Base-by-base conservation (phyloP, 2,888 invertebrate species). In the Aphodius granarius region DNA sequence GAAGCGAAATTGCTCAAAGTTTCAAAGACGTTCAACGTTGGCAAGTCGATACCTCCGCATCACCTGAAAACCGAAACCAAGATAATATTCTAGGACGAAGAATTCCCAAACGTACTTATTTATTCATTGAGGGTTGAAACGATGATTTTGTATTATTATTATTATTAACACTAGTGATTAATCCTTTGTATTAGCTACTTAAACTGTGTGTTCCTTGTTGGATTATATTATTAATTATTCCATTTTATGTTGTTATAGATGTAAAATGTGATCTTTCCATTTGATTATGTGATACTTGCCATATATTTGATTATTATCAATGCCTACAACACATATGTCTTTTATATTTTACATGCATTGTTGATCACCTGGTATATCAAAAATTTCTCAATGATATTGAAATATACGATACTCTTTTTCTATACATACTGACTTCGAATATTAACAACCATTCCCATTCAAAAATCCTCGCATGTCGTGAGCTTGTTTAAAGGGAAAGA, bases 1-100 rank as follows among this genome's bases (percentile, higher is more conserved):
- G 81, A 83, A 62, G 79, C 80, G 16, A 85, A 83, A 79, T 79
- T 86, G 77, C 72, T 85, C 77, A 86, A 86, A 80, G 83, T 86
- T 17, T 82, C 84, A 64, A 85, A 83, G 74, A 85, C 85, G 4
- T 84, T 85, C 77, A 83, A 82, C 74, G 85, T 85, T 79, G 83
- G 80, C 13, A 78, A 74, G 20, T 66, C 21, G n/a, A 19, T 19
- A 16, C 16, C 65, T 5, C 68, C 68, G 22, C 21, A 20, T 13
- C 68, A 68, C 21, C 20, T 68, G 18, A 68, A 68, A 20, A 20
- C 20, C 19, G 68, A 68, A 68, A 21, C 68, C 9, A 68, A 68
- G 20, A 19, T 68, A n/a, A 21, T 68, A 19, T 68, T 68, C 68
- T 68, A 68, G 16, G 19, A 68, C 20, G 68, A 9, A 43, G 13